Evolutionary conservation across 2,113 vertebrate species (phyloP).

Genomic region (Rhinoptilus africanus): DNA sequence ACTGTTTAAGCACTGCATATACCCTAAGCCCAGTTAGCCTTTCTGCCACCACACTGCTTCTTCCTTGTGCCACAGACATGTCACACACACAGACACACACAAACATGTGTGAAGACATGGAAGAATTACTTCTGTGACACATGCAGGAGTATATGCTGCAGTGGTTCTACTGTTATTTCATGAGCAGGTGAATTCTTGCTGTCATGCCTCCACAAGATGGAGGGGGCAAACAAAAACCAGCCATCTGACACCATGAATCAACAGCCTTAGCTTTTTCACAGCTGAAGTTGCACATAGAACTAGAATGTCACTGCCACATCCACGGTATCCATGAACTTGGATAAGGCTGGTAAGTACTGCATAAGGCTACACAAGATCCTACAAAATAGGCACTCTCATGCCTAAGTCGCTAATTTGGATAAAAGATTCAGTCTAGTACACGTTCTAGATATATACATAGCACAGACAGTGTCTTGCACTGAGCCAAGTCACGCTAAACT

Average conservation of each 20-base stretch:
- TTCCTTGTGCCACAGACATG: neutral
- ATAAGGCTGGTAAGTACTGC: neutral
- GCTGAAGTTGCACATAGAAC: neutral
- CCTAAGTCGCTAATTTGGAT: neutral
- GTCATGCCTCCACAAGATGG: neutral
- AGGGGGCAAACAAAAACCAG: neutral
- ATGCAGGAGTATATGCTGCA: fast-evolving
- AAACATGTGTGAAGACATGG: neutral
- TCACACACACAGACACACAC: neutral
- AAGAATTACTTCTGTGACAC: neutral
- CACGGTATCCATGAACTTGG: neutral
- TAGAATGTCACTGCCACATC: neutral
- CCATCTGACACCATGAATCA: neutral
- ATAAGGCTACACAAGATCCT: neutral
- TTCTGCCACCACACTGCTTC: neutral
- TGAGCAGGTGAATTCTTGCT: neutral
- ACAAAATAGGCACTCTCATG: fast-evolving
- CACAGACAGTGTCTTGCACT: neutral
- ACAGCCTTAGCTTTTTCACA: neutral
- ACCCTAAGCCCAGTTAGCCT: neutral
- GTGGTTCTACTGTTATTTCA: neutral
- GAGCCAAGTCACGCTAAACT: neutral
- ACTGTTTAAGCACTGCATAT: neutral
- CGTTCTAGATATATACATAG: neutral
- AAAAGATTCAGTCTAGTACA: fast-evolving